A percentile compares a stretch with the other conserved stretches of the same genome.
These are phyloP conservation scores for Nanorana parkeri DNA, from an alignment of 2,113 vertebrate genomes.

Conservation along the genomic window DNA sequence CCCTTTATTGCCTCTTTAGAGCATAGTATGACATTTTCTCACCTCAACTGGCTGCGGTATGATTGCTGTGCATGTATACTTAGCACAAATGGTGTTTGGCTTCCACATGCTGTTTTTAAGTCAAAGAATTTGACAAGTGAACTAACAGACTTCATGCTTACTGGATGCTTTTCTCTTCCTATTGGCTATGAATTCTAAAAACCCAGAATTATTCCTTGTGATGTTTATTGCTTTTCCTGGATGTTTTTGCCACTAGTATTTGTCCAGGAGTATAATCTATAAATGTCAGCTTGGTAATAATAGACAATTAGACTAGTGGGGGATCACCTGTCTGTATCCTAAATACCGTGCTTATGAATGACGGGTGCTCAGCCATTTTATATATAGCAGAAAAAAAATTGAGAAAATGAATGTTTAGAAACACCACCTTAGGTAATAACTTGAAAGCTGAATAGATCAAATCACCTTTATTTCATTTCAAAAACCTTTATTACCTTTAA, in stretches of 20 bases:
- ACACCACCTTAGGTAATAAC: too few species aligned
- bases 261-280: background rate
- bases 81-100: background rate
- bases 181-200: background rate
- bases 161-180: background rate
- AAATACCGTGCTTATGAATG: too few species aligned
- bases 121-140: conserved; percentile 1
- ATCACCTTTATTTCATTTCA: too few species aligned
- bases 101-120: too few species aligned
- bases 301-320: too few species aligned
- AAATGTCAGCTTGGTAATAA: too few species aligned
- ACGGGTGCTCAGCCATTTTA: too few species aligned
- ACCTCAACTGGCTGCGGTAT: background rate
- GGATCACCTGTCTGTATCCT: too few species aligned
- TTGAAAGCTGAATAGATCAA: too few species aligned
- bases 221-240: background rate
- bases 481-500: too few species aligned
- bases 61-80: background rate
- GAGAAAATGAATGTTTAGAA: too few species aligned
- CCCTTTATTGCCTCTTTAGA: background rate
- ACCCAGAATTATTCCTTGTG: background rate
- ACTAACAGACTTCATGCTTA: conserved; percentile 8
- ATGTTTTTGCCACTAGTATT: background rate
- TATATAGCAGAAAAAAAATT: too few species aligned
- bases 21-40: background rate